A percentile compares a stretch with the other conserved stretches of the same genome.
Conservation (phyloP, 2,797 vertebrate species). For the Cynodonichthys magdalenae region DNA sequence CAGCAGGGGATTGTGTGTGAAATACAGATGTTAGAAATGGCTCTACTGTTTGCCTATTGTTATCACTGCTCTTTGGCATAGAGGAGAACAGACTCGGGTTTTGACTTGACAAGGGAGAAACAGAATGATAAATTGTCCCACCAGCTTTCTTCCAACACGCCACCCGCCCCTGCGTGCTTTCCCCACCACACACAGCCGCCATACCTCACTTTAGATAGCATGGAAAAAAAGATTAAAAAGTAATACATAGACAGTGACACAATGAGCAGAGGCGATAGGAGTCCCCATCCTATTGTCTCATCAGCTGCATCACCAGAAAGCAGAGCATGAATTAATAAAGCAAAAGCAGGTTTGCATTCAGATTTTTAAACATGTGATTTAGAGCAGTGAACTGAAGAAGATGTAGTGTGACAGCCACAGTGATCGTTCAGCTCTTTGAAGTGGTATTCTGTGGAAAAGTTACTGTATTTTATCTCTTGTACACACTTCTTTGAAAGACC, state of each 20-base stretch:
- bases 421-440: neutral
- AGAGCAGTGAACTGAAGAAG: conserved; percentile 6
- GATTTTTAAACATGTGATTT: conserved; percentile 22
- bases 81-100: conserved; percentile 60
- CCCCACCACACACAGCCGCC: conserved; percentile 7
- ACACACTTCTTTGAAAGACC: too few relatives aligned
- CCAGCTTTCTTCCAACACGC: conserved; percentile 58
- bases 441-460: neutral
- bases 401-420: neutral
- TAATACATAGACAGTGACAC: conserved; percentile 57
- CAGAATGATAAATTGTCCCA: conserved; percentile 75
- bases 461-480: neutral
- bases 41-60: conserved; percentile 66
- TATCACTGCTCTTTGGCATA: conserved; percentile 61
- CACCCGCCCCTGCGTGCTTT: neutral
- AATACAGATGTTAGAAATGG: conserved; percentile 75
- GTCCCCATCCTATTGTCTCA: conserved; percentile 48
- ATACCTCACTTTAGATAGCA: conserved; percentile 46
- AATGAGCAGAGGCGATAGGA: conserved; percentile 50
- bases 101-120: conserved; percentile 76
- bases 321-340: conserved; percentile 43
- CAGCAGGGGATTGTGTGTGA: conserved; percentile 63
- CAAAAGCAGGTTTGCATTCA: conserved; percentile 15
- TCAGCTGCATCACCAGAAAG: conserved; percentile 47
- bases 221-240: conserved; percentile 62